phyloP scores from a whole-genome alignment of 2,797 vertebrate species.

The Menidia menidia region DNA sequence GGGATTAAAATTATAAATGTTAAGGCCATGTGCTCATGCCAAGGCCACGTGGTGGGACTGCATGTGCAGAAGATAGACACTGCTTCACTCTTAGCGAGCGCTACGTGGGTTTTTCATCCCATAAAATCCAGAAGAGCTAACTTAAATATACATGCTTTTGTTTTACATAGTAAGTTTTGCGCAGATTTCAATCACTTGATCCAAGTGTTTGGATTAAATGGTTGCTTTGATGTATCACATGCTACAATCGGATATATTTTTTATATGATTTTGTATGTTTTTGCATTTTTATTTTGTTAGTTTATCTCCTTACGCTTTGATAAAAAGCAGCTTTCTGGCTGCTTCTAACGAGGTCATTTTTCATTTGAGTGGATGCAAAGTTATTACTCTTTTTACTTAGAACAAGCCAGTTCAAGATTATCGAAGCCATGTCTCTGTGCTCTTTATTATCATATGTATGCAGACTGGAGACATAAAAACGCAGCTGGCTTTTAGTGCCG shows the following conservation, averaged over 20 bases:
- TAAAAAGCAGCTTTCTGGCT: neutral
- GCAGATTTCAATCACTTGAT: constrained; percentile 42
- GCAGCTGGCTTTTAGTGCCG: constrained; percentile 7
- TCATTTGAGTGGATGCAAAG: neutral
- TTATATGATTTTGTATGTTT: neutral
- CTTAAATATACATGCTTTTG: constrained; percentile 17
- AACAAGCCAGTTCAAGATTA: neutral
- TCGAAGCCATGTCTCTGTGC: constrained; percentile 2
- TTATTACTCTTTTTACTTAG: neutral
- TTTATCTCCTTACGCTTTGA: constrained; percentile 1
- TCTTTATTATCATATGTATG: constrained; percentile 3
- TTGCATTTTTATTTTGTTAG: constrained; percentile 9
- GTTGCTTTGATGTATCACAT: constrained; percentile 35
- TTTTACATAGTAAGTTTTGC: constrained; percentile 55
- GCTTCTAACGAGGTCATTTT: neutral
- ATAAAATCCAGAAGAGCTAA: constrained; percentile 52
- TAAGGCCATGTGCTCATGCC: constrained; percentile 44
- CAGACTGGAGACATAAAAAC: constrained; percentile 19
- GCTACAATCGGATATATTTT: constrained; percentile 18
- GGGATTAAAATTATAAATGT: constrained; percentile 35
- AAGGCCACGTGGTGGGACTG: constrained; percentile 21
- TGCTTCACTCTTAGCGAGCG: constrained; percentile 11
- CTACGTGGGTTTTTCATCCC: constrained; percentile 35
- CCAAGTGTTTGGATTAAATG: constrained; percentile 26
- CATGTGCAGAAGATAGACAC: constrained; percentile 41